Evolutionary conservation across 1,140 invertebrate species (phyloP).

Genomic region (Probaryconus sp.): DNA sequence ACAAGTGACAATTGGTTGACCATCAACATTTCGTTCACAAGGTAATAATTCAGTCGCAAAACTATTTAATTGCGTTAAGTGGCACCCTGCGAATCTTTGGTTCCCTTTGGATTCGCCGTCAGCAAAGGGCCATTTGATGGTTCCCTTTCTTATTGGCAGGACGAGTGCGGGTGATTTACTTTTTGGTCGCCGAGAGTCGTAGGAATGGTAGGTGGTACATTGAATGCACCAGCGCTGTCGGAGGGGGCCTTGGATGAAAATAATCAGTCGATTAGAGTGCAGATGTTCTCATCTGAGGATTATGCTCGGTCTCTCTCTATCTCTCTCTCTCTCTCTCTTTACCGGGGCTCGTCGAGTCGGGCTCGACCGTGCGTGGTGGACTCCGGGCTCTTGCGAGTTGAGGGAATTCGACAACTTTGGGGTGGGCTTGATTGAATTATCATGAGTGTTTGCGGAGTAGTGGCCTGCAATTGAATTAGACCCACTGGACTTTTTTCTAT

Average conservation of each 20-base stretch:
- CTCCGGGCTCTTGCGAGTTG: conserved; percentile 35
- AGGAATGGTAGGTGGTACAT: neutral
- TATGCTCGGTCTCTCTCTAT: conserved; percentile 70
- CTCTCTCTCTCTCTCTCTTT: conserved; percentile 37
- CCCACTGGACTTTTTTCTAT: conserved; percentile 65
- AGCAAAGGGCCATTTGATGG: no score
- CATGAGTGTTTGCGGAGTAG: conserved; percentile 78
- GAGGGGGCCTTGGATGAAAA: conserved; percentile 48
- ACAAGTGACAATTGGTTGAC: no score
- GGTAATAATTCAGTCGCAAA: conserved; percentile 8
- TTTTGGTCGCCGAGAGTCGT: conserved; percentile 18
- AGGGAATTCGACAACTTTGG: conserved; percentile 55
- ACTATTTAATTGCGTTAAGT: conserved; percentile 31
- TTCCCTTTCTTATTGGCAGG: no score
- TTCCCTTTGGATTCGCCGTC: no score
- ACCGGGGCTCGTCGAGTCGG: conserved; percentile 8
- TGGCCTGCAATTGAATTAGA: conserved; percentile 77
- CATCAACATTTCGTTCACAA: neutral
- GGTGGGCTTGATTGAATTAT: conserved; percentile 77
- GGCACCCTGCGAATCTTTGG: conserved; percentile 20
- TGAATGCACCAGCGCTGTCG: conserved; percentile 6
- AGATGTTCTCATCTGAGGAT: conserved; percentile 77
- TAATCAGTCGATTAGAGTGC: conserved; percentile 78
- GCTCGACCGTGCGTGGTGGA: conserved; percentile 55
- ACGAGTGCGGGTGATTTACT: conserved; percentile 62